Conservation (phyloP, 2,797 vertebrate genomes). For the Delichon dasypus region DNA sequence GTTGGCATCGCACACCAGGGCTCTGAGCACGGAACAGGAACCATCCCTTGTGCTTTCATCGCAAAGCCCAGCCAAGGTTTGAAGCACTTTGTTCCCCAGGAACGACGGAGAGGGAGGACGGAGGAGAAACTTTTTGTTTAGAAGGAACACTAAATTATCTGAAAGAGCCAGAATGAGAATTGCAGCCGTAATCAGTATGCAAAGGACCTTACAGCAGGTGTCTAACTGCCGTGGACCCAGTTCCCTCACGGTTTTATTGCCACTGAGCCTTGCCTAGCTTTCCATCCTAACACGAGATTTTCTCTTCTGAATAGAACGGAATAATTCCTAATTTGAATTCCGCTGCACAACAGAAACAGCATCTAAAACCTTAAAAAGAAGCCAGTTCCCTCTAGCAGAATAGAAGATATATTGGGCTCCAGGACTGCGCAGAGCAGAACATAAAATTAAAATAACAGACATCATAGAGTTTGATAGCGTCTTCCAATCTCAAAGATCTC, state of each 20-base stretch:
- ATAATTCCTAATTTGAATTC: conserved; percentile 65
- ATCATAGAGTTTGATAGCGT: conserved; percentile 55
- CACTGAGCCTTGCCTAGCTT: background rate
- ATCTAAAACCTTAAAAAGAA: conserved; percentile 55
- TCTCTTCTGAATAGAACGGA: background rate
- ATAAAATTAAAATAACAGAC: conserved; percentile 68
- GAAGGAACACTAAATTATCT: background rate
- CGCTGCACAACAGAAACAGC: conserved; percentile 44
- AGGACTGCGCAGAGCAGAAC: conserved; percentile 47
- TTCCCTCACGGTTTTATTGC: background rate
- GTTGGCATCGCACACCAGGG: background rate
- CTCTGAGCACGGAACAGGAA: background rate
- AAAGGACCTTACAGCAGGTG: background rate
- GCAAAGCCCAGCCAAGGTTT: background rate
- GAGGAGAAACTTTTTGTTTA: background rate
- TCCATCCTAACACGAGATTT: background rate
- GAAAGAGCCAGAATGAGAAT: background rate
- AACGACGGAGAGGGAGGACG: background rate
- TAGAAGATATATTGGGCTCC: conserved; percentile 49
- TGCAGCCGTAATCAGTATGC: background rate
- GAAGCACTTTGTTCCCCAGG: background rate
- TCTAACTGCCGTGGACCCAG: background rate
- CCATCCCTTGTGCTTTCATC: background rate
- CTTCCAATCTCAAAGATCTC: conserved; percentile 40
- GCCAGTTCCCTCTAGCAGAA: conserved; percentile 46